Evolutionary conservation across 2,888 invertebrate species (phyloP), one percentile per base, ranked within the genome.

Genomic region (Hydrotaea cyrtoneurina): DNA sequence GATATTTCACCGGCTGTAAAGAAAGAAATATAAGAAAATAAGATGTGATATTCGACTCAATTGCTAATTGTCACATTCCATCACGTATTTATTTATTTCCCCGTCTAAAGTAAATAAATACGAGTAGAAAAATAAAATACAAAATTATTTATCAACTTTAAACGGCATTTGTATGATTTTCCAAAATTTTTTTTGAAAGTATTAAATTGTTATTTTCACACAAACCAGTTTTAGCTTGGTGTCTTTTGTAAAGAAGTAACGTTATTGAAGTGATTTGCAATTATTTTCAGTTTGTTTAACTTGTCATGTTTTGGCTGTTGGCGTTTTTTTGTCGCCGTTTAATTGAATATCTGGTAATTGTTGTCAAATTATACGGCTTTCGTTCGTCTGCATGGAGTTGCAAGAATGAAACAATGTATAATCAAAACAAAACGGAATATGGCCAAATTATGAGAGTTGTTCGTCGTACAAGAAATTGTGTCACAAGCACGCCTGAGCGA

Each of bases 1-100:
- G 98, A 90, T 98, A 98, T 31, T 94, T 94, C 66, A 95, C 36
- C 39, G 84, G 80, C 89, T 88, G 82, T 0, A 86, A 82, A 43
- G 23, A 76, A 76, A 19, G 73, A 69, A 73, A 66, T n/a, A n/a
- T n/a, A n/a, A 17, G 26, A 78, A 64, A 39, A 71, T 36, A 50
- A 43, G 31, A 43, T 57, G 23, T 21, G 23, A 15, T 17, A 39
- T 31, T 31, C n/a, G n/a, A n/a, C n/a, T n/a, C n/a, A n/a, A 31
- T 31, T 4, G 31, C 7, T 31, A 4, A 50, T 19, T 66, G n/a
- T 26, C 19, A 39, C 77, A 79, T 79, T 82, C 74, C 69, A 66
- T 21, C 82, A 80, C 79, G 80, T 82, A 75, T 46, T 71, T 4
- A 17, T 19, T 36, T 31, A 31, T 31, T 31, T 31, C 2, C 3